phyloP scores from a whole-genome alignment of 2,113 vertebrate species.

The Okapia johnstoni region DNA sequence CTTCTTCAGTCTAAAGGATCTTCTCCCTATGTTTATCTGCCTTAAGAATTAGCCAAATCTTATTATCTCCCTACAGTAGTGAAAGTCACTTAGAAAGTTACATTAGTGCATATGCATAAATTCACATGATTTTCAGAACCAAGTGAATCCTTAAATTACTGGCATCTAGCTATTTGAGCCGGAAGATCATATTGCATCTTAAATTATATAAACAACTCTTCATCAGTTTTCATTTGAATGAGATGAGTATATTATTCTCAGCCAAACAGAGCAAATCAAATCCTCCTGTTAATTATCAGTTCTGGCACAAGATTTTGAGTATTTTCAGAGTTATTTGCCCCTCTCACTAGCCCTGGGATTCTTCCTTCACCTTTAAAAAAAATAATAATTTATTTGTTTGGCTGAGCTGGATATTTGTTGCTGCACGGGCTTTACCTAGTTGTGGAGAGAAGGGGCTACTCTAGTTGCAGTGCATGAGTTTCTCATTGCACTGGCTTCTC shows the following conservation, averaged over 20 bases:
- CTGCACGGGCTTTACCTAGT: background rate
- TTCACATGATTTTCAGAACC: constrained; percentile 42
- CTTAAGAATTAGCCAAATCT: background rate
- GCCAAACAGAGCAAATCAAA: constrained; percentile 42
- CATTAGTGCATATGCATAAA: constrained; percentile 26
- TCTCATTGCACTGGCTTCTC: background rate
- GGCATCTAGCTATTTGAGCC: background rate
- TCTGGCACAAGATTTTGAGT: background rate
- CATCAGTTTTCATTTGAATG: constrained; percentile 37
- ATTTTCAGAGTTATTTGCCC: background rate
- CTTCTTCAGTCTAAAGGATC: background rate
- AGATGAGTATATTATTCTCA: constrained; percentile 21
- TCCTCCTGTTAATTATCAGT: constrained; percentile 22
- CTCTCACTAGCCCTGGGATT: background rate
- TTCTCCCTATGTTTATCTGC: background rate
- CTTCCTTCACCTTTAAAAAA: background rate
- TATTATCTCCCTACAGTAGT: background rate
- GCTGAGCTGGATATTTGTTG: background rate
- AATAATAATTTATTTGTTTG: background rate
- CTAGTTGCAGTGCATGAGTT: background rate
- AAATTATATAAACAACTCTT: constrained; percentile 21
- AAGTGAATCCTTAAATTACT: constrained; percentile 48
- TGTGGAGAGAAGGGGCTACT: background rate
- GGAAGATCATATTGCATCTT: constrained; percentile 47
- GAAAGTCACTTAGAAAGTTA: constrained; percentile 23